Conservation (phyloP, 2,797 vertebrate genomes). For the Coluber constrictor region DNA sequence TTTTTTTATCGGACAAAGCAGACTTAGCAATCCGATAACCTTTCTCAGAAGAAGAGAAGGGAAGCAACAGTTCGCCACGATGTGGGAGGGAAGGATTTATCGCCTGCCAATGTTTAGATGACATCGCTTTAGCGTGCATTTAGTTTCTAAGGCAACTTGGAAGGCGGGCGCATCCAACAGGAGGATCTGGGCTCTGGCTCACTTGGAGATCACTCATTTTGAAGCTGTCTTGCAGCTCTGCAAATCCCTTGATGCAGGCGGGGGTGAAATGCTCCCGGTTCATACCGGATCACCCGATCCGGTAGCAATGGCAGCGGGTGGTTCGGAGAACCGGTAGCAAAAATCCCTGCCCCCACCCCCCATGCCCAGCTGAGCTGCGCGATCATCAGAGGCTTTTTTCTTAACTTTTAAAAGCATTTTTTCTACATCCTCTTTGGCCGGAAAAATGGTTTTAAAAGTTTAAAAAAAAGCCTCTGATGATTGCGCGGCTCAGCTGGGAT, state of each 20-base stretch:
- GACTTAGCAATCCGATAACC: background rate
- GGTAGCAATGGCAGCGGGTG: too few relatives aligned
- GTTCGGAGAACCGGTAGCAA: too few relatives aligned
- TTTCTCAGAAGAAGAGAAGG: background rate
- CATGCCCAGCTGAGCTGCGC: too few relatives aligned
- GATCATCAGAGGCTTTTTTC: too few relatives aligned
- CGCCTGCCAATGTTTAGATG: background rate
- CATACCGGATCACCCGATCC: too few relatives aligned
- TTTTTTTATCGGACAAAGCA: background rate
- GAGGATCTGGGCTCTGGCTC: background rate
- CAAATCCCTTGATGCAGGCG: background rate
- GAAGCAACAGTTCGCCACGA: background rate
- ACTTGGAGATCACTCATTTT: background rate
- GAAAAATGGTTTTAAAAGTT: too few relatives aligned
- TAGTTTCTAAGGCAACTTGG: constrained; percentile 13
- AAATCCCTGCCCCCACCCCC: too few relatives aligned
- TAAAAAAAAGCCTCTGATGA: too few relatives aligned
- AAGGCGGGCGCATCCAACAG: background rate
- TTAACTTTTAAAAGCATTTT: too few relatives aligned
- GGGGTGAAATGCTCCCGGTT: too few relatives aligned
- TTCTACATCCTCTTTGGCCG: too few relatives aligned
- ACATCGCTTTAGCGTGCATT: accelerated
- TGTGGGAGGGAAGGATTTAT: background rate
- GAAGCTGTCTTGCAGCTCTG: background rate
- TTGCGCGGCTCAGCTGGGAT: too few relatives aligned